A percentile compares a stretch with the other conserved stretches of the same genome.
phyloP scores from a whole-genome alignment of 2,113 vertebrate genomes.

The Delphinapterus leucas region DNA sequence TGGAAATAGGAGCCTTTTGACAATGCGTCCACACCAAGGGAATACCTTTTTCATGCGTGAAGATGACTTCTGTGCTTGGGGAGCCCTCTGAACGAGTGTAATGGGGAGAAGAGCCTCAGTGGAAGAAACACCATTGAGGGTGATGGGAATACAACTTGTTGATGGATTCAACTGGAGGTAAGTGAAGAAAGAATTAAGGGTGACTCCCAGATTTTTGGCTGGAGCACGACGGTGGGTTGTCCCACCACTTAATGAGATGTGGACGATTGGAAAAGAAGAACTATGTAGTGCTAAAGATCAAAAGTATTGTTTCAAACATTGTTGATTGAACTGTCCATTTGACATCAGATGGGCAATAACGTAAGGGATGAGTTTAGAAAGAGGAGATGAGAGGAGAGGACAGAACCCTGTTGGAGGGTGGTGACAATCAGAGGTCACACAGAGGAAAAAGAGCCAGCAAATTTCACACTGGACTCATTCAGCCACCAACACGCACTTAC shows the following conservation, averaged over 20 bases:
- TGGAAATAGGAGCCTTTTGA: background rate
- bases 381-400: background rate
- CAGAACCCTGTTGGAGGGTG: background rate
- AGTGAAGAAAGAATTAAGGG: background rate
- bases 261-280: background rate
- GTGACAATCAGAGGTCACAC: background rate
- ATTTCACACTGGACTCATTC: background rate
- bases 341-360: background rate
- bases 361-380: background rate
- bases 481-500: background rate
- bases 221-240: background rate
- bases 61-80: background rate
- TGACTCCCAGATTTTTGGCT: background rate
- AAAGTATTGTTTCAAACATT: background rate
- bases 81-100: rapidly evolving
- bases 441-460: background rate
- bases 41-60: background rate
- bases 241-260: background rate
- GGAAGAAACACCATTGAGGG: background rate
- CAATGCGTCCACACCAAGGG: background rate
- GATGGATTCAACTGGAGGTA: background rate
- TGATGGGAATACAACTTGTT: background rate
- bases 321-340: background rate
- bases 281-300: background rate
- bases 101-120: background rate